Evolutionary conservation across 2,888 invertebrate genomes (phyloP).

Genomic region (Galerucella pusilla): DNA sequence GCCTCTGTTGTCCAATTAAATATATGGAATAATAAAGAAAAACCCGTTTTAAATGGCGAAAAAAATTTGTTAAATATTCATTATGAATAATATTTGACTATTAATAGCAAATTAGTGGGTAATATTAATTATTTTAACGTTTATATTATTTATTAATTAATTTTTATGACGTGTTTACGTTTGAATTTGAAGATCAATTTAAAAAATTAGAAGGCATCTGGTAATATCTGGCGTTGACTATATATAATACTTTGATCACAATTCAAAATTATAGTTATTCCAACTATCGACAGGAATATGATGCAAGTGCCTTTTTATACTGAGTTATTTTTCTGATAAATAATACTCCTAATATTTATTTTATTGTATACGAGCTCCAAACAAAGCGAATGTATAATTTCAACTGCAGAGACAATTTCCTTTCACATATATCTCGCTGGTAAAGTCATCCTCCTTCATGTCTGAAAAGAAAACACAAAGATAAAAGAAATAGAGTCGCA

Average conservation of each 20-base stretch:
- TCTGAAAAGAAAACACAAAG: conserved; percentile 27
- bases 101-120: conserved; percentile 5
- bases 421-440: conserved; percentile 13
- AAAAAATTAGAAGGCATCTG: too few relatives aligned
- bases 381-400: conserved; percentile 5
- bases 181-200: too few relatives aligned
- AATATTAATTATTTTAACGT: neutral
- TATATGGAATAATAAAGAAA: neutral
- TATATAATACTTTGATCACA: too few relatives aligned
- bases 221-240: too few relatives aligned
- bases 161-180: neutral
- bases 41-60: conserved; percentile 11
- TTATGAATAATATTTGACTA: conserved; percentile 16
- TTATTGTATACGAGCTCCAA: neutral
- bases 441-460: conserved; percentile 23
- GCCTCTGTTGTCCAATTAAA: conserved; percentile 15
- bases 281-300: too few relatives aligned
- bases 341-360: neutral
- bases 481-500: conserved; percentile 47
- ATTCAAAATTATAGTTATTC: too few relatives aligned
- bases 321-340: too few relatives aligned
- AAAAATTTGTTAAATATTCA: conserved; percentile 11
- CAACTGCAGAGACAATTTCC: neutral
- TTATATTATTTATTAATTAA: neutral
- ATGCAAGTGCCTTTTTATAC: too few relatives aligned